Evolutionary conservation across 2,113 vertebrate species (phyloP).

Genomic region (Cavia porcellus): DNA sequence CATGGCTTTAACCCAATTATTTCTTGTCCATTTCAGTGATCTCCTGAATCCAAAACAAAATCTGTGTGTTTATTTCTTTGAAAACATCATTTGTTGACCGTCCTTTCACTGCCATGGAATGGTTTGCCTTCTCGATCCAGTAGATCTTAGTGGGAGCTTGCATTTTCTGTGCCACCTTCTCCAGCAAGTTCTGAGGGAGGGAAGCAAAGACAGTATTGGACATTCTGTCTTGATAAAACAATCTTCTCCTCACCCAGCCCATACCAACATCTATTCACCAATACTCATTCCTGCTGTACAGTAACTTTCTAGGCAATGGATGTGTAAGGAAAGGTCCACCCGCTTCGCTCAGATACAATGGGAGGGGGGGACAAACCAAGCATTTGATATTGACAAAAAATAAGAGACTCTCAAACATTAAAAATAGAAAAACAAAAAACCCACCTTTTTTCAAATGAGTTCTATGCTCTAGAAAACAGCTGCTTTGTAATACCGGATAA

Average conservation of each 20-base stretch:
- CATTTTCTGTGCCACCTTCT: conserved; percentile 90
- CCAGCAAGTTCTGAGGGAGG: conserved; percentile 89
- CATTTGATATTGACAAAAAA: not conserved
- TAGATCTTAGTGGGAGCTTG: conserved; percentile 90
- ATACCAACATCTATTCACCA: not conserved
- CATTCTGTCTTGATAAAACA: not conserved
- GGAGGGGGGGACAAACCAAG: not conserved
- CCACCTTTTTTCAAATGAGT: not conserved
- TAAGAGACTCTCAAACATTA: not conserved
- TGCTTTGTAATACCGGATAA: not conserved
- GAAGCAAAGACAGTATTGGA: conserved; percentile 62
- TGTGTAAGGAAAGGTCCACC: not conserved
- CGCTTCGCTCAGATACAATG: not conserved
- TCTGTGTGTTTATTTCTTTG: conserved; percentile 92
- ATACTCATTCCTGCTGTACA: not conserved
- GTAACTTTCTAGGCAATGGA: not conserved
- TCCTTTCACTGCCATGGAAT: conserved; percentile 93
- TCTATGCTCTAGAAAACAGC: not conserved
- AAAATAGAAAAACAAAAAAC: not conserved
- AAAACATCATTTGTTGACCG: conserved; percentile 90
- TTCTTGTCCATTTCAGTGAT: conserved; percentile 78
- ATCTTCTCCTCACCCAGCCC: not conserved
- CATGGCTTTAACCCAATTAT: conserved; percentile 64
- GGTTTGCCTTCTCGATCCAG: conserved; percentile 94
- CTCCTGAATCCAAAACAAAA: conserved; percentile 93